Percentiles rank a stretch among this genome's conserved stretches.
These are phyloP conservation scores for Rousettus leschenaultii DNA, from an alignment of 2,113 vertebrate genomes.

Conservation along the genomic window DNA sequence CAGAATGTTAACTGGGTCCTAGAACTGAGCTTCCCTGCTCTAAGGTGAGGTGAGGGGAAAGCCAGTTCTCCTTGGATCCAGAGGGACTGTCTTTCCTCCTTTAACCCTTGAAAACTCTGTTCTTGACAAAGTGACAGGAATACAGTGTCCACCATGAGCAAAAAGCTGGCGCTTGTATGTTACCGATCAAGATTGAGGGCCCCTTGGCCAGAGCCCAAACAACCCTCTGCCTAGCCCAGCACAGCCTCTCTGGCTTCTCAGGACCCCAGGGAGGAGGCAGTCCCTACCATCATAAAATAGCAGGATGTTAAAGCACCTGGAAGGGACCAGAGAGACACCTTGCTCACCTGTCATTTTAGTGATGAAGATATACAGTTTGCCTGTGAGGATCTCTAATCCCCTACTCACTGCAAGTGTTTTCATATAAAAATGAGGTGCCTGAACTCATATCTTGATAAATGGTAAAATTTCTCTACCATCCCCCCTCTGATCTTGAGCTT, in stretches of 20 bases:
- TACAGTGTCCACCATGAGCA: not conserved
- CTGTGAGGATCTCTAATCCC: constrained; percentile 48
- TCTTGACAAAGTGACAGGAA: not conserved
- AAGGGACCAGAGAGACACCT: constrained; percentile 6
- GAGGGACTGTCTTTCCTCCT: not conserved
- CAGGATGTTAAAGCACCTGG: constrained; percentile 34
- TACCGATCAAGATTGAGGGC: not conserved
- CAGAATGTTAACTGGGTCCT: not conserved
- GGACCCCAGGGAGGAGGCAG: constrained; percentile 1
- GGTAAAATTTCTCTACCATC: constrained; percentile 48
- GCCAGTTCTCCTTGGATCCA: not conserved
- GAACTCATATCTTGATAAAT: constrained; percentile 67
- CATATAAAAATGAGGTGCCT: constrained; percentile 67
- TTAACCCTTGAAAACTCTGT: not conserved
- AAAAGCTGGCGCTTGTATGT: not conserved
- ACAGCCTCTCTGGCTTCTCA: constrained; percentile 20
- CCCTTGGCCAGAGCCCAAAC: constrained; percentile 1
- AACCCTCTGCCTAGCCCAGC: not conserved
- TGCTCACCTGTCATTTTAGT: constrained; percentile 40
- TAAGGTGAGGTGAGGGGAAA: not conserved
- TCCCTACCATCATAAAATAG: constrained; percentile 20
- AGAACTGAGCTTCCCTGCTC: not conserved
- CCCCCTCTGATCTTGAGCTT: constrained; percentile 36
- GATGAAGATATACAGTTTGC: constrained; percentile 58
- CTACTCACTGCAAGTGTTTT: constrained; percentile 32